Conservation (phyloP, 2,113 vertebrate genomes). For the Euleptes europaea region DNA sequence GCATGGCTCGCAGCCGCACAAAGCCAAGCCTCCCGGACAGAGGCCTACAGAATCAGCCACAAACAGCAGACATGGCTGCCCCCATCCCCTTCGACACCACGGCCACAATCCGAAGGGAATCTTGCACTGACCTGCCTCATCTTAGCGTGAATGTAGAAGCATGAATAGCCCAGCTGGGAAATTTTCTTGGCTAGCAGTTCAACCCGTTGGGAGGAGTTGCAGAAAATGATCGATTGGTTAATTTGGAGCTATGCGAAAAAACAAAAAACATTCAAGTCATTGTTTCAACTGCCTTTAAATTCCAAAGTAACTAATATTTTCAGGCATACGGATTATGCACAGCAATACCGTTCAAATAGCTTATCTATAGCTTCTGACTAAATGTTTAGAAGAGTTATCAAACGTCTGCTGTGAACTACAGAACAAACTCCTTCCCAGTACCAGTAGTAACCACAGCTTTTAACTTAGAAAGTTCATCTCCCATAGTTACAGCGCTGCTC, state of each 20-base stretch:
- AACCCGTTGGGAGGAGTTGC: conserved; percentile 98
- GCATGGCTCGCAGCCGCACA: no score
- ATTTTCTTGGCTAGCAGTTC: conserved; percentile 99
- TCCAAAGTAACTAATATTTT: neutral
- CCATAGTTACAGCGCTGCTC: neutral
- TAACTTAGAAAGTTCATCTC: no score
- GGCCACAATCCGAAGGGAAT: neutral
- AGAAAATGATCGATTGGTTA: conserved; percentile 99
- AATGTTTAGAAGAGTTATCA: neutral
- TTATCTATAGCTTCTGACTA: neutral
- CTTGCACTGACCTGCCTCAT: conserved; percentile 94
- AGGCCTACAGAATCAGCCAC: no score
- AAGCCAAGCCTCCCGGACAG: no score
- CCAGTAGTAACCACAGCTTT: no score
- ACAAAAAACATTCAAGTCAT: neutral
- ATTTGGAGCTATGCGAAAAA: conserved; percentile 89
- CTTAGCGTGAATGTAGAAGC: conserved; percentile 99
- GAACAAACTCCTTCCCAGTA: neutral
- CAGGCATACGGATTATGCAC: neutral
- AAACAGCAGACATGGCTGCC: no score
- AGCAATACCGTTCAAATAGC: neutral
- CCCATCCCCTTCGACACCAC: no score
- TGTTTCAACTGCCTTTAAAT: neutral
- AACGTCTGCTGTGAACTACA: neutral
- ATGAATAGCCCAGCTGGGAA: conserved; percentile 98